These are phyloP conservation scores for Pongo abelii DNA, from an alignment of 2,113 vertebrate genomes.

Conservation along the genomic window DNA sequence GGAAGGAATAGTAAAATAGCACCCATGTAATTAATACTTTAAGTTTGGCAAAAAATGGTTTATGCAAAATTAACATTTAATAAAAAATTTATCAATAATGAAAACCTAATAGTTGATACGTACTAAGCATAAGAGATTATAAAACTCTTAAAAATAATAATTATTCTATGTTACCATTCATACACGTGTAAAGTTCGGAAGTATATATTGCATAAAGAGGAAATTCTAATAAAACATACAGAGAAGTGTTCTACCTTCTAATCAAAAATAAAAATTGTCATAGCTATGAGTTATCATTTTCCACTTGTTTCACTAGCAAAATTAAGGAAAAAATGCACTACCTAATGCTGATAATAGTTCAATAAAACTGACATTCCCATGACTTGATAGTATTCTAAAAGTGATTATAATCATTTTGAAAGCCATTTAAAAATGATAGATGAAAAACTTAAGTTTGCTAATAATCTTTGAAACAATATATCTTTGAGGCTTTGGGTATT, in stretches of 20 bases:
- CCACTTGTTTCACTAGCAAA: background rate
- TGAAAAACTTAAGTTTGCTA: background rate
- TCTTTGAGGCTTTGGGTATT: background rate
- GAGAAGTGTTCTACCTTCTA: background rate
- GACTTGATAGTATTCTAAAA: background rate
- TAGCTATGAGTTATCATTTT: background rate
- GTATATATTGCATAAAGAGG: background rate
- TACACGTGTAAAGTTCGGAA: background rate
- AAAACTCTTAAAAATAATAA: background rate
- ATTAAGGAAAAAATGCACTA: background rate
- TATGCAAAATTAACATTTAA: background rate
- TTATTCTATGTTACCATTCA: background rate
- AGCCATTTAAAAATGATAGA: background rate
- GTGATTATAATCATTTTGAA: background rate
- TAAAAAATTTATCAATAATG: background rate
- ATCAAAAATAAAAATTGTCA: background rate
- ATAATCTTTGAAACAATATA: background rate
- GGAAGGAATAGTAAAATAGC: background rate
- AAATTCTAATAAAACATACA: background rate
- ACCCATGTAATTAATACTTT: background rate
- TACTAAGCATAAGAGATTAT: background rate
- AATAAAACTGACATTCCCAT: background rate
- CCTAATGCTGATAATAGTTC: background rate
- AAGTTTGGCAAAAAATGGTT: background rate
- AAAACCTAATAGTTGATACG: background rate